phyloP scores from a whole-genome alignment of 2,797 vertebrate genomes.

The Acanthornis magna region DNA sequence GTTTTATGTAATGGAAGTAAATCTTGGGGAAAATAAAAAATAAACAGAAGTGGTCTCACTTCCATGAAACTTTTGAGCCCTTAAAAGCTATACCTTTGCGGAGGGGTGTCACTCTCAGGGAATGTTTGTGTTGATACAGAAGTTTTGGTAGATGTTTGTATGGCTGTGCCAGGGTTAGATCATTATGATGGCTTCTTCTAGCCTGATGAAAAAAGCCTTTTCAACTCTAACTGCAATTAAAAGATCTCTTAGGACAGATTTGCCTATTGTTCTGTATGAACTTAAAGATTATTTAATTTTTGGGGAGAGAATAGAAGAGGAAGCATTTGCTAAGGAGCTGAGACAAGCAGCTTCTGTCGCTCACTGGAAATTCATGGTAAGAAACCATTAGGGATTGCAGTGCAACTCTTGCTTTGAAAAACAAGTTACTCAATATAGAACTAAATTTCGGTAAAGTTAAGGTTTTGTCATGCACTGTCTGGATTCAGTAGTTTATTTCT shows the following conservation, averaged over 20 bases:
- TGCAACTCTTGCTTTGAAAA: background rate
- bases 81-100: background rate
- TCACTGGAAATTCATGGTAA: background rate
- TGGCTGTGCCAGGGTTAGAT: background rate
- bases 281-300: background rate
- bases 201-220: background rate
- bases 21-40: background rate
- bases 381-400: background rate
- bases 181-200: background rate
- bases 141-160: background rate
- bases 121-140: background rate
- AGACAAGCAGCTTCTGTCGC: background rate
- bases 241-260: background rate
- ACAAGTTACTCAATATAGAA: background rate
- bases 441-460: background rate
- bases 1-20: background rate
- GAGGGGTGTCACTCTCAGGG: background rate
- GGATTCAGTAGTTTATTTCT: background rate
- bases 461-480: background rate
- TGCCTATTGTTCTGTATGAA: background rate
- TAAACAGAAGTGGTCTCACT: background rate
- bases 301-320: background rate
- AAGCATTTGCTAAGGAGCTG: background rate
- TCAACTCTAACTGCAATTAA: background rate
- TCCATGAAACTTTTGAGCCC: background rate